phyloP scores from a whole-genome alignment of 2,888 invertebrate genomes.

The Drosophila helvetica region DNA sequence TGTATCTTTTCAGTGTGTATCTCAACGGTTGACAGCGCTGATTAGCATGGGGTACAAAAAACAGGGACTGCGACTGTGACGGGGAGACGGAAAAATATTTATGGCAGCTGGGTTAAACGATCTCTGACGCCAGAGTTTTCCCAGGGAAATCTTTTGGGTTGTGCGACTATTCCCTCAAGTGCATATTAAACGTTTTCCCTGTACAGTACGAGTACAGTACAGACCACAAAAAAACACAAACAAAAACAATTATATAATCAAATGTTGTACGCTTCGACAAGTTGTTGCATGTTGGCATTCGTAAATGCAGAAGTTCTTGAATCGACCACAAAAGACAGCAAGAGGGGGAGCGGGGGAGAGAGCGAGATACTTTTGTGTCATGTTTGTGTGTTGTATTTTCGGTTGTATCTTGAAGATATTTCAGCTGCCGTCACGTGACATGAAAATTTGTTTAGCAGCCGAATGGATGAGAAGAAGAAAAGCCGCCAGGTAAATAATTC shows the following conservation, averaged over 20 bases:
- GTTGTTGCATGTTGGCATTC: conserved; percentile 20
- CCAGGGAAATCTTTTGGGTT: conserved; percentile 18
- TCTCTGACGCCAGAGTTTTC: conserved; percentile 36
- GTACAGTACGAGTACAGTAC: background rate
- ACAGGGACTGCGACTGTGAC: conserved; percentile 1
- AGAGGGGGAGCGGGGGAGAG: background rate
- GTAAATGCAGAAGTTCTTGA: conserved; percentile 40
- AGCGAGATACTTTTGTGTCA: conserved; percentile 21
- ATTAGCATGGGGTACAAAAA: conserved; percentile 54
- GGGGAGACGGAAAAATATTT: conserved; percentile 52
- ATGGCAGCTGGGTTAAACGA: conserved; percentile 62
- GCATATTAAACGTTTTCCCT: conserved; percentile 28
- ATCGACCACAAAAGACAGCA: conserved; percentile 14
- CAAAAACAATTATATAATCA: conserved; percentile 64
- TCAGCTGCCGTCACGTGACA: conserved; percentile 60
- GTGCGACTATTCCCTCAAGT: conserved; percentile 18
- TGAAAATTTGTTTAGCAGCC: conserved; percentile 52
- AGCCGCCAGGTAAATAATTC: conserved; percentile 56
- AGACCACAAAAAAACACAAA: background rate
- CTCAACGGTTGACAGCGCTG: conserved; percentile 59
- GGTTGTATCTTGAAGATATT: conserved; percentile 23
- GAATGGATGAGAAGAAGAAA: conserved; percentile 27
- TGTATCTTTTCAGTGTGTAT: conserved; percentile 19
- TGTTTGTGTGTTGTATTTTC: conserved; percentile 17
- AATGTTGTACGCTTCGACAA: conserved; percentile 47